Conservation (phyloP, 1,140 invertebrate species). For the Mesaphorura yosii region DNA sequence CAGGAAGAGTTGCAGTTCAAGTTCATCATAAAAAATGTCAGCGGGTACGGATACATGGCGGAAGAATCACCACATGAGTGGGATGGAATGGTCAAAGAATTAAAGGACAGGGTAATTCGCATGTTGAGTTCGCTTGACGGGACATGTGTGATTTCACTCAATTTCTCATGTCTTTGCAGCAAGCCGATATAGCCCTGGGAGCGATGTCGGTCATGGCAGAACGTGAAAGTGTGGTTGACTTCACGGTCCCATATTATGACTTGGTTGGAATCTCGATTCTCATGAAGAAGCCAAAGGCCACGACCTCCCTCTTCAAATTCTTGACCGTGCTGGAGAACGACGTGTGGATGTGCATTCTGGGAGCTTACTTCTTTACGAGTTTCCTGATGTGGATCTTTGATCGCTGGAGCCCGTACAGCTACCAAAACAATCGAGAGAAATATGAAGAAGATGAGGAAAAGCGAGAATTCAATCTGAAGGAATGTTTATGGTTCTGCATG, state of each 20-base stretch:
- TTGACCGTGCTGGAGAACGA: conserved; percentile 88
- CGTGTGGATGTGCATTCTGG: conserved; percentile 92
- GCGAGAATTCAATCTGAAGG: conserved; percentile 86
- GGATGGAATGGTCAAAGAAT: conserved; percentile 83
- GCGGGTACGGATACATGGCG: conserved; percentile 75
- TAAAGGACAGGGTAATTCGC: conserved; percentile 62
- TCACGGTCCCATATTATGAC: conserved; percentile 91
- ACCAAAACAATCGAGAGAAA: conserved; percentile 85
- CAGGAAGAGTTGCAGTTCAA: conserved; percentile 71
- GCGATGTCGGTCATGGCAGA: conserved; percentile 88
- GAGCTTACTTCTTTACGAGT: conserved; percentile 86
- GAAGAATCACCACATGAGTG: conserved; percentile 60
- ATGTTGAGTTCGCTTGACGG: not conserved
- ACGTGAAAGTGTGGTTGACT: conserved; percentile 85
- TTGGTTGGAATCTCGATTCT: conserved; percentile 86
- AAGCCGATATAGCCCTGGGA: conserved; percentile 77
- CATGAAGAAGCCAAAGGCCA: conserved; percentile 65
- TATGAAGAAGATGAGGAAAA: conserved; percentile 91
- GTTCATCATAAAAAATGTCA: conserved; percentile 65
- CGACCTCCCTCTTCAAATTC: conserved; percentile 90
- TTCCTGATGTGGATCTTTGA: conserved; percentile 92
- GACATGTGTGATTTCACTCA: not conserved
- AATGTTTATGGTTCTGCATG: conserved; percentile 98
- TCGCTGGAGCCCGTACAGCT: conserved; percentile 89
- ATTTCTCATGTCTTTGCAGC: conserved; percentile 35